Evolutionary conservation across 1,140 invertebrate species (phyloP), one percentile per base, ranked within the genome.

Genomic region (Lasaia peninsularis): DNA sequence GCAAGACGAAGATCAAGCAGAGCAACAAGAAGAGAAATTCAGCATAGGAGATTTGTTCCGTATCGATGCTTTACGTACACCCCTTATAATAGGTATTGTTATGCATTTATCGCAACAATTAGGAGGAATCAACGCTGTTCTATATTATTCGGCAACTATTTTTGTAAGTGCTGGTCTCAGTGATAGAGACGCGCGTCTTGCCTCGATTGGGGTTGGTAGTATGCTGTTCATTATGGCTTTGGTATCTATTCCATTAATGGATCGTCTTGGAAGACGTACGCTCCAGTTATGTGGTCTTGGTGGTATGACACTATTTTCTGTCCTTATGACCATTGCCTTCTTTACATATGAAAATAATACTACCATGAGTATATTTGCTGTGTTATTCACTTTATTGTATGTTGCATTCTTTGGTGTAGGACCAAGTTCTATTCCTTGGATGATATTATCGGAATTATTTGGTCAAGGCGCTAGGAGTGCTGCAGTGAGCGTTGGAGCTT

Each of bases 361-460:
- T n/a, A 83, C 85, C 62, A 91, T 92, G 91, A 92, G 89, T 63
- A 70, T 87, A 71, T 92, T 92, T 59, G 96, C 96, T 60, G 95
- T 98, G 57, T 93, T 97, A n/a, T 96, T 96, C 56, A 97, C 96
- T 1, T 91, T 98, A 51, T 89, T 93, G 68, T 98, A 97, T 88
- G 97, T 98, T 24, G 94, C 96, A 40, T 98, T 97, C 91, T 98
- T 98, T 85, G 97, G 96, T 7, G 93, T 98, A 20, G 97, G 97
- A 1, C 96, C 94, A 40, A 95, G 97, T 56, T 97, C 97, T 1
- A 98, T 99, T 75, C 97, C 98, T 0, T 99, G 97, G 97, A 96
- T 99, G 93, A 98, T 98, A 66, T 96, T 97, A 32, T 96, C 97
- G 8, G 98, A 99, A 83, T 90, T 99, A 53, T 99, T 99, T 86